Evolutionary conservation across 2,888 invertebrate species (phyloP).

Genomic region (Pemphredon lugubris): DNA sequence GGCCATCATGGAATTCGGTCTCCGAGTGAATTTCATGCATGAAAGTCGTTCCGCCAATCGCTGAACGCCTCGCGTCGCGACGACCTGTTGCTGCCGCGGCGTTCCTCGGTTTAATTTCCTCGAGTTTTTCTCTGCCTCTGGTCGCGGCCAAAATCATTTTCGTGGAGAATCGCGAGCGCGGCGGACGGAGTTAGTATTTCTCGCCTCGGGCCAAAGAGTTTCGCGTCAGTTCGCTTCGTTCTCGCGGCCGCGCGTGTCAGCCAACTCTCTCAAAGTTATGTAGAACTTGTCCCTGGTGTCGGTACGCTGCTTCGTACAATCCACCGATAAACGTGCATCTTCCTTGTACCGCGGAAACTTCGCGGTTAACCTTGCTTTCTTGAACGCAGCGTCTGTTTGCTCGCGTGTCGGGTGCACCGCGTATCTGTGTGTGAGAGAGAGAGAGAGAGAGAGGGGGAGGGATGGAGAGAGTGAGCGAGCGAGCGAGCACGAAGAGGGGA

Average conservation of each 20-base stretch:
- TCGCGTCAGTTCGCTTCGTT: neutral
- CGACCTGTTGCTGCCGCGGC: conserved; percentile 52
- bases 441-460: neutral
- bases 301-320: no score
- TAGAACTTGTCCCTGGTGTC: no score
- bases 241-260: no score
- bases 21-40: conserved; percentile 56
- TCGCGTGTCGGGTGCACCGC: neutral
- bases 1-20: conserved; percentile 63
- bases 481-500: no score
- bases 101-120: neutral
- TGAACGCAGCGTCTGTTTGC: conserved; percentile 15
- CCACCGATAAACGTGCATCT: conserved; percentile 26
- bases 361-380: conserved; percentile 33
- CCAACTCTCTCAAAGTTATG: no score
- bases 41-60: conserved; percentile 54
- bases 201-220: conserved; percentile 10
- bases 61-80: conserved; percentile 30
- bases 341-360: conserved; percentile 1
- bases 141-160: neutral
- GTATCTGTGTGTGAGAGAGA: neutral
- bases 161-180: neutral
- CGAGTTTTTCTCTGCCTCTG: neutral
- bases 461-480: neutral
- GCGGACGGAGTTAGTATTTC: neutral